phyloP scores from a whole-genome alignment of 2,113 vertebrate genomes.

The Camelus bactrianus region DNA sequence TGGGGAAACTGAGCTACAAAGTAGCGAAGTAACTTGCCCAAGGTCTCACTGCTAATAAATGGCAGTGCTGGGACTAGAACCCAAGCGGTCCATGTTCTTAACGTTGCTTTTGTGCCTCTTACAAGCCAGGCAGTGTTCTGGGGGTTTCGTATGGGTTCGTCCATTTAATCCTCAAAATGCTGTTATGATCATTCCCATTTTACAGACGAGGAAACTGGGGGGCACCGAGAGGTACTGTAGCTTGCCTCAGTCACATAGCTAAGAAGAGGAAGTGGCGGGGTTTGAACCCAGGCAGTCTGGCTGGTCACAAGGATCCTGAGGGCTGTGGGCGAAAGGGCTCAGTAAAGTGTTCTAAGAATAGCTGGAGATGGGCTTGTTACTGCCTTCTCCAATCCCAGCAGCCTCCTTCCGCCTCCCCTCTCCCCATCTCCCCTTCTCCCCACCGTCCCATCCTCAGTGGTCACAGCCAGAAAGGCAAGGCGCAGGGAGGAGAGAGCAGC shows the following conservation, averaged over 20 bases:
- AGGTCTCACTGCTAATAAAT: background rate
- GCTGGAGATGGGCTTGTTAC: background rate
- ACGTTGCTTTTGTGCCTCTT: background rate
- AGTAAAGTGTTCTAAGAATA: background rate
- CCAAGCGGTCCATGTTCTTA: background rate
- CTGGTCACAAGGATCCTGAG: background rate
- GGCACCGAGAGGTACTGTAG: background rate
- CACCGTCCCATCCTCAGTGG: background rate
- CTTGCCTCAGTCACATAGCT: background rate
- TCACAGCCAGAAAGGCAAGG: slow-evolving; percentile 10
- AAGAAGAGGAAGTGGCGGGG: background rate
- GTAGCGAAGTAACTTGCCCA: background rate
- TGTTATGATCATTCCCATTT: background rate
- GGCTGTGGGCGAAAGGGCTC: background rate
- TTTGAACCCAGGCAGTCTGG: background rate
- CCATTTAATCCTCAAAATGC: background rate
- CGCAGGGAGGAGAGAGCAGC: slow-evolving; percentile 84
- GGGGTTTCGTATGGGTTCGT: background rate
- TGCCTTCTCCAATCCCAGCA: background rate
- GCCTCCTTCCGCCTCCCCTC: background rate
- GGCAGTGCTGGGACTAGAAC: background rate
- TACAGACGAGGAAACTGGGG: background rate
- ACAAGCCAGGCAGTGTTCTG: background rate
- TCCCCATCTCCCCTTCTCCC: background rate
- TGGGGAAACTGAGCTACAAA: background rate